phyloP scores from a whole-genome alignment of 1,140 invertebrate species.

The Eufriesea mexicana region DNA sequence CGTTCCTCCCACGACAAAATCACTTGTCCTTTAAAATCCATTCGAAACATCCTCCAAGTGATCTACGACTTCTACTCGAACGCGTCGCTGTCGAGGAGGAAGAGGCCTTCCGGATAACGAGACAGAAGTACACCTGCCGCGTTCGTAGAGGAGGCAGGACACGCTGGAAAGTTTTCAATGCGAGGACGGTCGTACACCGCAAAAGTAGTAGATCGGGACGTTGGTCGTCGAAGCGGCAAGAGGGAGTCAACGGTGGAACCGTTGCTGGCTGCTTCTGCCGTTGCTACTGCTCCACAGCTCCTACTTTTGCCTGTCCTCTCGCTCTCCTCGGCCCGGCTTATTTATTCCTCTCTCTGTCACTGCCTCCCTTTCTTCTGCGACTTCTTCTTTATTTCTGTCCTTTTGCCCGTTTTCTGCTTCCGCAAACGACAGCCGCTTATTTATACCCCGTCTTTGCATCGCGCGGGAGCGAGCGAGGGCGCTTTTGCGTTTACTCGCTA shows the following conservation, averaged over 20 bases:
- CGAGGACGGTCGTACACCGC: conserved; percentile 65
- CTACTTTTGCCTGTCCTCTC: conserved; percentile 50
- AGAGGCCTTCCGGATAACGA: conserved; percentile 72
- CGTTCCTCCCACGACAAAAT: conserved; percentile 43
- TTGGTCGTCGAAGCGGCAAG: conserved; percentile 57
- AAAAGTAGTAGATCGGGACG: conserved; percentile 66
- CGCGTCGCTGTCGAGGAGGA: conserved; percentile 27
- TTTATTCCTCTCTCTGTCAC: conserved; percentile 70
- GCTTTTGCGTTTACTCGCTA: conserved; percentile 65
- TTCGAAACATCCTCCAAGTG: conserved; percentile 30
- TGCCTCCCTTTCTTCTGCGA: conserved; percentile 74
- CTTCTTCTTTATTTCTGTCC: conserved; percentile 79
- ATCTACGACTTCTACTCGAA: conserved; percentile 37
- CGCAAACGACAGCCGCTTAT: conserved; percentile 83
- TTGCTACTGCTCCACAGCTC: conserved; percentile 54
- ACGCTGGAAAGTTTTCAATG: conserved; percentile 64
- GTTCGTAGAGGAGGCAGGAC: conserved; percentile 53
- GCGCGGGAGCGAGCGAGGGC: conserved; percentile 66
- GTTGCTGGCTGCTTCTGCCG: conserved; percentile 37
- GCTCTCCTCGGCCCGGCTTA: conserved; percentile 55
- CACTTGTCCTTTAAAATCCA: conserved; percentile 40
- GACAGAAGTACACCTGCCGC: conserved; percentile 77
- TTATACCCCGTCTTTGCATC: conserved; percentile 82
- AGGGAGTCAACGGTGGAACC: conserved; percentile 47
- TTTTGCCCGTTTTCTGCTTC: conserved; percentile 82